Conservation (phyloP, 2,888 invertebrate species). For the Ecliptopera silaceata region DNA sequence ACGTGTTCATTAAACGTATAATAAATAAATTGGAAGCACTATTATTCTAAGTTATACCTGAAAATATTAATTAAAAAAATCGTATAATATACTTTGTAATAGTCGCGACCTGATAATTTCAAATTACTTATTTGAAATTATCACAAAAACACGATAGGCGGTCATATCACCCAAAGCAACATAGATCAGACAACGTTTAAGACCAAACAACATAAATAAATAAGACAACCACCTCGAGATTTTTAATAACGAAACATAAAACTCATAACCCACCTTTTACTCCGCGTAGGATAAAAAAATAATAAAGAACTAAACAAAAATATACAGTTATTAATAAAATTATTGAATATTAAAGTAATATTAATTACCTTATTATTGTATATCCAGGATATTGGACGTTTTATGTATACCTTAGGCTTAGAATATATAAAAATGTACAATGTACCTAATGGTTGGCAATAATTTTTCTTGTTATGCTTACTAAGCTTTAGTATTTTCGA, state of each 20-base stretch:
- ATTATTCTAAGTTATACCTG: not conserved
- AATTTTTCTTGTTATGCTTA: too few species aligned
- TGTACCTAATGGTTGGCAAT: too few species aligned
- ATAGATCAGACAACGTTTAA: not conserved
- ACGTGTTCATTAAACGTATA: not conserved
- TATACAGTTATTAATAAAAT: too few species aligned
- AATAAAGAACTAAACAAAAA: too few species aligned
- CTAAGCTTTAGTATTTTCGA: too few species aligned
- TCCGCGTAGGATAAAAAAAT: too few species aligned
- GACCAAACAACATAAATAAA: slow-evolving; percentile 18
- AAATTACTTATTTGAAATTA: not conserved
- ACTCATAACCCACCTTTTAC: too few species aligned
- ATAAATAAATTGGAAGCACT: slow-evolving; percentile 24
- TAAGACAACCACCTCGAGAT: slow-evolving; percentile 33
- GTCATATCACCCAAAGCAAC: not conserved
- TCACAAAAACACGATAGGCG: not conserved
- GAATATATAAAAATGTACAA: too few species aligned
- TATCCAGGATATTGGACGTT: slow-evolving; percentile 19
- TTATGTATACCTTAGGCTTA: not conserved
- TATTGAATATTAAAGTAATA: too few species aligned
- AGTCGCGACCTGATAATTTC: too few species aligned
- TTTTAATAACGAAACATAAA: slow-evolving; percentile 7
- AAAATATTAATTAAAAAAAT: too few species aligned
- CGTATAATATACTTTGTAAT: too few species aligned
- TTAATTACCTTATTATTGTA: not conserved